Base-by-base conservation (phyloP, 92 coral and sea anemone species). In the Meandrina meandrites region DNA sequence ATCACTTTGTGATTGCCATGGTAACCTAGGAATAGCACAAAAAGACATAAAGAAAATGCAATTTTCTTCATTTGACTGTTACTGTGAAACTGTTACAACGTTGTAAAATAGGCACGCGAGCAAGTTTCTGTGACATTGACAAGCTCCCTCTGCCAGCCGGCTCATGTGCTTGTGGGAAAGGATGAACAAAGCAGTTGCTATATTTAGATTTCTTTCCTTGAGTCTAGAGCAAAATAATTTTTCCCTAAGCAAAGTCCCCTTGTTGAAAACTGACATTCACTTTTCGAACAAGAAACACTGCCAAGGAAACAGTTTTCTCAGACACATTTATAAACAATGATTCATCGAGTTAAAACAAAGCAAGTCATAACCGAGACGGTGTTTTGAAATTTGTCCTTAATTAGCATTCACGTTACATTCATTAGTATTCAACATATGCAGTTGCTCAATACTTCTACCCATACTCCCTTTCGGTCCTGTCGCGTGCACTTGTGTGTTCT, bases 1-100 rank as follows among this genome's bases (percentile, higher is more conserved):
- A 97, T 83, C 28, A 97, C 98, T 89, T 95, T 97, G 81, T 97
- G 99, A 84, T 94, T 92, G 79, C 93, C 97, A 86, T 97, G 98
- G 96, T 95, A 97, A 92, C 99, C 99, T 97, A 73, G 14, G 82
- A 79, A 54, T n/a, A n/a, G 21, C 15, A n/a, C 16, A 19, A 77
- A 40, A 32, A 48, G 21, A 34, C 45, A 71, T 34, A n/a, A 17
- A 35, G 71, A 70, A 71, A 69, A 32, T 10, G 21, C 14, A 32
- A 5, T 62, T 60, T 21, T n/a, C 69, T 24, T 62, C 69, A 57
- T 57, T 57, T 57, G n/a, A 57, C 64, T 57, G 64, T 57, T 19
- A 0, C n/a, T 1, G n/a, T 18, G 8, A 57, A 57, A 57, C 11
- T 3, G n/a, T 19, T 6, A 57, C 27, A 57, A 57, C 4, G 24